A percentile compares a stretch with the other conserved stretches of the same genome.
These are phyloP conservation scores for Tribolium castaneum DNA, from an alignment of 1,140 invertebrate genomes.

Conservation along the genomic window DNA sequence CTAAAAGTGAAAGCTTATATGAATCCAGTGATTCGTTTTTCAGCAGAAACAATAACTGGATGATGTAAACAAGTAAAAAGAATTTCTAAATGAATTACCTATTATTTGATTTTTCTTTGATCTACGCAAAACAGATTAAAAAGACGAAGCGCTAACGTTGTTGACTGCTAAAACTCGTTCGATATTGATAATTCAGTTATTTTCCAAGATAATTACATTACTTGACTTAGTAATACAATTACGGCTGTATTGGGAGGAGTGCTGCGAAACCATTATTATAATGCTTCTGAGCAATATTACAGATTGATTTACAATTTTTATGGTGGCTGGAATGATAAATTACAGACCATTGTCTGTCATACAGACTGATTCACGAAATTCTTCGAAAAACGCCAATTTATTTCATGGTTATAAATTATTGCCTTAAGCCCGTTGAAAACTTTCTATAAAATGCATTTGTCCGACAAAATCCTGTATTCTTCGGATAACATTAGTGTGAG, in stretches of 20 bases:
- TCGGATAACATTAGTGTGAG: not conserved
- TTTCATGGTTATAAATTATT: not conserved
- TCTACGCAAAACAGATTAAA: slow-evolving; percentile 28
- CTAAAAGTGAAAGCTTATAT: slow-evolving; percentile 9
- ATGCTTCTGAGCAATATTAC: slow-evolving; percentile 25
- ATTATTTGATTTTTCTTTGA: slow-evolving; percentile 10
- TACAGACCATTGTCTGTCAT: not conserved
- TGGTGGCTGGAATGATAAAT: not conserved
- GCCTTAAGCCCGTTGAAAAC: not conserved
- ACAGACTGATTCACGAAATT: not conserved
- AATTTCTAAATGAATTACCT: not conserved
- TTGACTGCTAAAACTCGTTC: slow-evolving; percentile 32
- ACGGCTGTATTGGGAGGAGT: slow-evolving; percentile 18
- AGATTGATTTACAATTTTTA: not conserved
- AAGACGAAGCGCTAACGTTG: slow-evolving; percentile 24
- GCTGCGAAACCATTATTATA: slow-evolving; percentile 23
- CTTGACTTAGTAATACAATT: slow-evolving; percentile 32
- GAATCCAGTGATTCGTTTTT: not conserved
- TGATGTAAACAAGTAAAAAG: slow-evolving; percentile 20
- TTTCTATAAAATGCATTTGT: slow-evolving; percentile 17
- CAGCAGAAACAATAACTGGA: not conserved
- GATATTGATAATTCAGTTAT: slow-evolving; percentile 33
- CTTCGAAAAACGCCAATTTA: not conserved
- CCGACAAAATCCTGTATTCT: not conserved
- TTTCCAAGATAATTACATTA: slow-evolving; percentile 28